A percentile compares a stretch with the other conserved stretches of the same genome.
phyloP scores from a whole-genome alignment of 2,113 vertebrate species.

The Jaculus jaculus region DNA sequence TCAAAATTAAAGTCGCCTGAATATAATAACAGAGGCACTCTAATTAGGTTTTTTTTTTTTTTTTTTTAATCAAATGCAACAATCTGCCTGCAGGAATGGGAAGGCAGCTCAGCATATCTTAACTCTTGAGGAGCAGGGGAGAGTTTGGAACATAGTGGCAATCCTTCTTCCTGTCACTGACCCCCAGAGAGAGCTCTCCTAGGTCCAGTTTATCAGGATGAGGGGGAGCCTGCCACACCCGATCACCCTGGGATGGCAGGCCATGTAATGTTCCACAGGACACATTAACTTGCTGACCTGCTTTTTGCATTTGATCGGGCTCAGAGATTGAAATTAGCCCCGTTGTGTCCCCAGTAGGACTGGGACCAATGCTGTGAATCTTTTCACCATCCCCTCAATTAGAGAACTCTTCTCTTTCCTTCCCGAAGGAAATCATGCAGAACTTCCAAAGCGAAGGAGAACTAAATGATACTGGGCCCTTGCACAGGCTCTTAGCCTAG shows the following conservation, averaged over 20 bases:
- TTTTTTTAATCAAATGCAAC: constrained; percentile 63
- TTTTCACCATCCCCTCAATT: constrained; percentile 6
- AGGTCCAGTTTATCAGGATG: not conserved
- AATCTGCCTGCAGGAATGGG: constrained; percentile 63
- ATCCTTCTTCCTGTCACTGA: not conserved
- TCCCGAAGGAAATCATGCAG: constrained; percentile 45
- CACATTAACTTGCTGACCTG: not conserved
- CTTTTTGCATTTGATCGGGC: constrained; percentile 51
- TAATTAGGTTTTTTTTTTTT: constrained; percentile 46
- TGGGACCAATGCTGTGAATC: constrained; percentile 28
- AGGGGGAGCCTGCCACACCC: not conserved
- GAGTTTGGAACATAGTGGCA: not conserved
- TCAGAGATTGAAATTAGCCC: constrained; percentile 31
- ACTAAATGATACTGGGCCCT: not conserved
- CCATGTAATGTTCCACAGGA: not conserved
- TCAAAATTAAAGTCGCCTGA: constrained; percentile 63
- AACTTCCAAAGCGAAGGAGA: constrained; percentile 32
- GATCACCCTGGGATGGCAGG: not conserved
- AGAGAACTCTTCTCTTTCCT: constrained; percentile 8
- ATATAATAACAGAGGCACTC: constrained; percentile 52
- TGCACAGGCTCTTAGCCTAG: not conserved
- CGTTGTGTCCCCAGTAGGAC: not conserved
- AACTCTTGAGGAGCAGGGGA: constrained; percentile 27
- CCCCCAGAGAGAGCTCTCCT: not conserved
- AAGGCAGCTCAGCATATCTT: constrained; percentile 14